Percentiles rank a stretch among this genome's conserved stretches.
Conservation (phyloP, 2,888 invertebrate species). For the Exephanes ischioxanthus region DNA sequence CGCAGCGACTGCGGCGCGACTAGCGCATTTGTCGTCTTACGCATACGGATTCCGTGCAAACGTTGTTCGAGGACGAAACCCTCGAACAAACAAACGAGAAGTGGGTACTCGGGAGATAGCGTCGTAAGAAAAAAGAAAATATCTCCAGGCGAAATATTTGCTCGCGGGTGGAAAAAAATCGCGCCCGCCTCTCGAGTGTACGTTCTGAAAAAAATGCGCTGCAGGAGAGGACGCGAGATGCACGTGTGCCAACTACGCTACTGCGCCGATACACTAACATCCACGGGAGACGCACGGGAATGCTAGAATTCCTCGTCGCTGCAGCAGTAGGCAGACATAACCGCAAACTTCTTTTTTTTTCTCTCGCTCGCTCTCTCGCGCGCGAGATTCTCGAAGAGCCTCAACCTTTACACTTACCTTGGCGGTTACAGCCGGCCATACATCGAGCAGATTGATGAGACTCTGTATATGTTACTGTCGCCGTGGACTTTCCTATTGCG, state of each 20-base stretch:
- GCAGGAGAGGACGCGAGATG: background rate
- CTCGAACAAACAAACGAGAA: conserved; percentile 5
- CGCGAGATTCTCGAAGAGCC: conserved; percentile 49
- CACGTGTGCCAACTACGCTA: conserved; percentile 48
- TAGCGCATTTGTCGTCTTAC: background rate
- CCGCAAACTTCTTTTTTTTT: conserved; percentile 11
- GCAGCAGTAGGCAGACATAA: conserved; percentile 25
- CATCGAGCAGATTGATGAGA: conserved; percentile 15
- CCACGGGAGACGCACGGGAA: conserved; percentile 14
- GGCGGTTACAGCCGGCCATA: conserved; percentile 16
- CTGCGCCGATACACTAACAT: conserved; percentile 34
- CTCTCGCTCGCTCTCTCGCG: conserved; percentile 36
- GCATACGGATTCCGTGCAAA: background rate
- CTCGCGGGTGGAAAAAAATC: background rate
- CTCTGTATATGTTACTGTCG: background rate
- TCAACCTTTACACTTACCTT: conserved; percentile 55
- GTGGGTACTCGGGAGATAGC: conserved; percentile 12
- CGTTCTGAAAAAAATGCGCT: background rate
- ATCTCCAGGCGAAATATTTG: background rate
- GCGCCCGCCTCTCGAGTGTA: background rate
- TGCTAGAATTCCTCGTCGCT: conserved; percentile 48
- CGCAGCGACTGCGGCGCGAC: background rate
- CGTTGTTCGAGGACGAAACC: conserved; percentile 1
- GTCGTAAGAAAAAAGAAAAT: background rate
- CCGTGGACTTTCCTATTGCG: background rate